Conservation (phyloP, 2,888 invertebrate genomes). For the Norana najaformis region DNA sequence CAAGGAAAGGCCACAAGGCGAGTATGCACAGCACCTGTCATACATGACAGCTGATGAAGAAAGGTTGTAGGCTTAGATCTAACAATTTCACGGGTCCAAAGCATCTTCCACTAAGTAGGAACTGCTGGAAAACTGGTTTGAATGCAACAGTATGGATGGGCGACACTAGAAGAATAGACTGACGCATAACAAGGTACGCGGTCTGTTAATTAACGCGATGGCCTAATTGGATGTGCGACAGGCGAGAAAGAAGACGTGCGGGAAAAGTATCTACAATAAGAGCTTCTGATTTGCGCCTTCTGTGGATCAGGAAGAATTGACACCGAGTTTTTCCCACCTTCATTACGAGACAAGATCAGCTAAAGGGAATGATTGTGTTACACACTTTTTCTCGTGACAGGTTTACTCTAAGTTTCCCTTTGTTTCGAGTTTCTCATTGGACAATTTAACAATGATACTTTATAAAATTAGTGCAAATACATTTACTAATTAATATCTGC, state of each 20-base stretch:
- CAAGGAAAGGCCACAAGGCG: too few relatives aligned
- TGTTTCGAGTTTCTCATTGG: neutral
- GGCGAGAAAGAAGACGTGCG: neutral
- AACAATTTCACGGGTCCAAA: too few relatives aligned
- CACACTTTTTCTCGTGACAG: too few relatives aligned
- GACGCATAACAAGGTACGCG: too few relatives aligned
- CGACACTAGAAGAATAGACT: neutral
- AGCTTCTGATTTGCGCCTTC: neutral
- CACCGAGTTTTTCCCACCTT: neutral
- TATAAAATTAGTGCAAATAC: neutral
- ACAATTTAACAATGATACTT: neutral
- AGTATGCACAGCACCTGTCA: too few relatives aligned
- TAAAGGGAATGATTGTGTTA: too few relatives aligned
- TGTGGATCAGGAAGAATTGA: neutral
- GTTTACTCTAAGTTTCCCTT: neutral
- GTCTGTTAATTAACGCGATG: neutral
- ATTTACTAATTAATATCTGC: neutral
- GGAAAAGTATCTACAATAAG: neutral
- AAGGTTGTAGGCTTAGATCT: too few relatives aligned
- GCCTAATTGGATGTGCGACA: too few relatives aligned
- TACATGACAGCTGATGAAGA: too few relatives aligned
- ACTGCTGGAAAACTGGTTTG: too few relatives aligned
- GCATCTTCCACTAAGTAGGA: too few relatives aligned
- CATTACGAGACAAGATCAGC: neutral
- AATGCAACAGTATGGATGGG: too few relatives aligned